Base-by-base conservation (phyloP, 2,797 vertebrate genomes). In the Catamblyrhynchus diadema region DNA sequence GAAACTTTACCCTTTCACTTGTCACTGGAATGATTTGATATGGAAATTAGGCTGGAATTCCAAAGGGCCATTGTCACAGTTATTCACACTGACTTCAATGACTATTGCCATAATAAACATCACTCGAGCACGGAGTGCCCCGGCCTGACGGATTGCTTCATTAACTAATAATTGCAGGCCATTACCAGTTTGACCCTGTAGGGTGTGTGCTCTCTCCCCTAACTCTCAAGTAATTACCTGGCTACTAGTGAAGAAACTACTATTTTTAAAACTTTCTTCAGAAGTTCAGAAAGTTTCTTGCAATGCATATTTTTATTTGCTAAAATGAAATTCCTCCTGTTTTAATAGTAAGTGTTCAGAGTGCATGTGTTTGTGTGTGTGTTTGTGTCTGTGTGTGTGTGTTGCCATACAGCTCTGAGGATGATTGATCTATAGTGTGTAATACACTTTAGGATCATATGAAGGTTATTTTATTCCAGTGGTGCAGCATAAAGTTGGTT, bases 1-100 rank as follows among this genome's bases (percentile, higher is more conserved):
- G 45, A 21, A 93, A n/a, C 59, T 65, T 88, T 85, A 74, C 54
- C 28, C 45, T 93, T 90, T 94, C 80, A 91, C 86, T 66, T 91
- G 80, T 86, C 92, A 66, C 59, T 0, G 3, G 32, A 91, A 75
- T 88, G 69, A 93, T 92, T 91, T 96, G 87, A 86, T 95, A 75
- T 81, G 92, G 91, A 96, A 95, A 93, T 88, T 75, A 78, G 30
- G 47, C 30, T 84, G 81, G 41, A 95, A 95, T 95, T 96, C 81
- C 86, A 75, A 70, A 75, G 27, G 47, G 51, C 44, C 21, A 42
- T 86, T 91, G 75, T 91, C 75, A 72, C 57, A 75, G 69, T 81
- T 83, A 72, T 79, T 93, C 62, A 33, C n/a, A 45, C 32, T 66
- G 62, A 88, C 37, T 93, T 91, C 78, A 83, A 3, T 39, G 27